These are phyloP conservation scores for Diploscapter pachys DNA, from an alignment of 1,140 invertebrate species.

Conservation along the genomic window DNA sequence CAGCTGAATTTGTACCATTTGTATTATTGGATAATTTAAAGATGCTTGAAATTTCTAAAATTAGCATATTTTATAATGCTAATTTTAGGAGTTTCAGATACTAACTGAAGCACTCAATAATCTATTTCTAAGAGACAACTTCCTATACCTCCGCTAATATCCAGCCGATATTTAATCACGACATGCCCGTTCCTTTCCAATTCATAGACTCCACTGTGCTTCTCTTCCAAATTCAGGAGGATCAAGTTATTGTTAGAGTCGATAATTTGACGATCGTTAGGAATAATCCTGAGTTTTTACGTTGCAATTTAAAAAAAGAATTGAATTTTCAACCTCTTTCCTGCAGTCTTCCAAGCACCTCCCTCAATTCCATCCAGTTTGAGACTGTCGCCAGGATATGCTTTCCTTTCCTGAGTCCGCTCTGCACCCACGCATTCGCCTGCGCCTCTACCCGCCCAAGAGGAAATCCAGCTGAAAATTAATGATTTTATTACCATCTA, in stretches of 20 bases:
- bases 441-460: conserved; percentile 23
- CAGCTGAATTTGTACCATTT: neutral
- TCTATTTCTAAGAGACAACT: neutral
- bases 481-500: neutral
- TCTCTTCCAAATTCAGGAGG: neutral
- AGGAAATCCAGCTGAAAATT: conserved; percentile 23
- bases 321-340: conserved; percentile 1
- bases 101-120: neutral
- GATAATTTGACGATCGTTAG: neutral
- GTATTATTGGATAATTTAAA: too few relatives aligned
- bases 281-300: neutral
- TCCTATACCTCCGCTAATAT: neutral
- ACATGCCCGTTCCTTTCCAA: neutral
- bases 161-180: conserved; percentile 11
- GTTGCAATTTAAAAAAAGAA: neutral
- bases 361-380: conserved; percentile 8
- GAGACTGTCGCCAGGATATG: conserved; percentile 16
- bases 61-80: too few relatives aligned
- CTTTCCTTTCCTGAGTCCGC: neutral
- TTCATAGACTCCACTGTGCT: conserved; percentile 16
- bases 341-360: conserved; percentile 6
- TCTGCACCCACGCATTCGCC: conserved; percentile 8
- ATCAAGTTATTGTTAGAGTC: neutral
- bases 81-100: too few relatives aligned
- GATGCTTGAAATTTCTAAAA: too few relatives aligned